These are phyloP conservation scores for Chrysaora quinquecirrha DNA, from an alignment of 30 jellyfish, hydroid and myxozoan genomes.

Conservation along the genomic window DNA sequence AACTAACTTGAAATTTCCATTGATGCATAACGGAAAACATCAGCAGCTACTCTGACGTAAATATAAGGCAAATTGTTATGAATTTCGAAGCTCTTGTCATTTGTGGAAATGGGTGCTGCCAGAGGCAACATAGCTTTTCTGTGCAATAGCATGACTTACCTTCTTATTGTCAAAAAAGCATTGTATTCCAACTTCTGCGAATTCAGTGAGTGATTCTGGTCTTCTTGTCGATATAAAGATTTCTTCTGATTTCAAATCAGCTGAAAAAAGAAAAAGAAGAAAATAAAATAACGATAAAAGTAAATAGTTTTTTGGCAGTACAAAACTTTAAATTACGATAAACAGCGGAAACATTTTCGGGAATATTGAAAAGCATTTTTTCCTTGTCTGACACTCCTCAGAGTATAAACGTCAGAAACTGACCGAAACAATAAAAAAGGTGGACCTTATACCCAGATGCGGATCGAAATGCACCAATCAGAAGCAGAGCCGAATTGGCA, in stretches of 20 bases:
- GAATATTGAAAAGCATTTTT: no score
- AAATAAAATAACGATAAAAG: not conserved
- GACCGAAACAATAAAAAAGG: no score
- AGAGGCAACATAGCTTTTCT: not conserved
- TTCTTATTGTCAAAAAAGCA: constrained; percentile 67
- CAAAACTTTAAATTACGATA: no score
- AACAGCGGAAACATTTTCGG: no score
- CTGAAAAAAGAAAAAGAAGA: constrained; percentile 2
- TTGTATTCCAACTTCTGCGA: constrained; percentile 33
- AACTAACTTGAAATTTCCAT: not conserved
- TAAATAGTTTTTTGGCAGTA: not conserved
- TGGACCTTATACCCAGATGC: no score
- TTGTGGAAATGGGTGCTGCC: not conserved
- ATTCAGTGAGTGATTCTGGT: constrained; percentile 61
- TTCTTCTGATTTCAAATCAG: constrained; percentile 59
- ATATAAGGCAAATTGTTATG: not conserved
- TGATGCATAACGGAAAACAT: not conserved
- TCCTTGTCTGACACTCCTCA: no score
- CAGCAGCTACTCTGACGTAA: not conserved
- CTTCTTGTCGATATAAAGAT: constrained; percentile 55
- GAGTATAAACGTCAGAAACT: no score
- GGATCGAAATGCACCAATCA: no score
- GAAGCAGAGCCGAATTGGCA: no score
- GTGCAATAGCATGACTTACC: constrained; percentile 3
- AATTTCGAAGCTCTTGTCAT: not conserved